Conservation (phyloP, 1,140 invertebrate species). For the Pseudobourletiella spinata region DNA sequence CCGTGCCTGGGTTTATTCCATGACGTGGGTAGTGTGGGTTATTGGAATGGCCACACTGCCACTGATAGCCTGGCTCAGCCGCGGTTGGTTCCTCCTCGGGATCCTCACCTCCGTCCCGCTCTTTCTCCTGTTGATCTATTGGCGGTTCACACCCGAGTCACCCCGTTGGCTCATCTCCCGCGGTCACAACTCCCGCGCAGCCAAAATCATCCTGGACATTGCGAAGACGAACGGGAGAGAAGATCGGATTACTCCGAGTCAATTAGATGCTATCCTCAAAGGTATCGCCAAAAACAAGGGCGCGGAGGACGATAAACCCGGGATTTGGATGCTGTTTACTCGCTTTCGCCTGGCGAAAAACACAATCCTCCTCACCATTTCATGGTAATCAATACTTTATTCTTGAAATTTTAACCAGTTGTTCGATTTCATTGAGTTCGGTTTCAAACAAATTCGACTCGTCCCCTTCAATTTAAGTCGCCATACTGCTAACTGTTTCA, state of each 20-base stretch:
- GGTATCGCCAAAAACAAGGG: background rate
- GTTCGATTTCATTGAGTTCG: background rate
- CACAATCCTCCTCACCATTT: slow-evolving; percentile 7
- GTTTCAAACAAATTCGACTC: background rate
- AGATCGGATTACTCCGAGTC: background rate
- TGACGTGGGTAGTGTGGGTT: slow-evolving; percentile 15
- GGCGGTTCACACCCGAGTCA: slow-evolving; percentile 43
- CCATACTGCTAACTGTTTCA: no score
- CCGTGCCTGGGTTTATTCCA: slow-evolving; percentile 27
- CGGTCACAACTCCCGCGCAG: slow-evolving; percentile 45
- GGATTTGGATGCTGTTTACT: slow-evolving; percentile 12
- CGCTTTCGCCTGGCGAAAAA: slow-evolving; percentile 4
- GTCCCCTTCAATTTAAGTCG: no score
- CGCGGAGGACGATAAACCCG: slow-evolving; percentile 38
- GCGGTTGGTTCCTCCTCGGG: slow-evolving; percentile 24
- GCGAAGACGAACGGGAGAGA: slow-evolving; percentile 14
- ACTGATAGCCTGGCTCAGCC: slow-evolving; percentile 19
- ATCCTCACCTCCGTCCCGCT: slow-evolving; percentile 11
- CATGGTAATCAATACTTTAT: slow-evolving; percentile 14
- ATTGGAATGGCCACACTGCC: slow-evolving; percentile 31
- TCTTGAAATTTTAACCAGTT: background rate
- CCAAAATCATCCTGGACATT: slow-evolving; percentile 37
- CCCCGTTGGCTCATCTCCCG: slow-evolving; percentile 45
- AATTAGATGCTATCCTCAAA: slow-evolving; percentile 5
- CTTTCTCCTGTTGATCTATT: slow-evolving; percentile 29